Percentiles rank a stretch among this genome's conserved stretches.
Evolutionary conservation across 2,113 vertebrate genomes (phyloP).

Genomic region (Ahaetulla prasina): DNA sequence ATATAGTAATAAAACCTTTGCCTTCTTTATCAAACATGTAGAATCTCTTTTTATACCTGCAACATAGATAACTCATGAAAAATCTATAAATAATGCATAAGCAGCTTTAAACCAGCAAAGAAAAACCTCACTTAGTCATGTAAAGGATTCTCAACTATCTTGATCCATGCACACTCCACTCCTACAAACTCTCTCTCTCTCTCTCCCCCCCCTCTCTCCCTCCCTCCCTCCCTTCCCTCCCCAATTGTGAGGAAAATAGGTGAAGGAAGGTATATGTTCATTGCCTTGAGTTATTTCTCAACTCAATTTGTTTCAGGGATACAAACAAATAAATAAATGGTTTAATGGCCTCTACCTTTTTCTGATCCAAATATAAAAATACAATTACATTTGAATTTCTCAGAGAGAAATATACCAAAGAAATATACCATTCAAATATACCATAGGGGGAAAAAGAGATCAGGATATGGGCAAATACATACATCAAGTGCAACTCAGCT

Average conservation of each 20-base stretch:
- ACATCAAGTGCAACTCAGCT: not conserved
- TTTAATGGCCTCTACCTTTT: not conserved
- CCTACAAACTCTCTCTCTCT: not conserved
- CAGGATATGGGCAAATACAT: not conserved
- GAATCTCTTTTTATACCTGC: constrained; percentile 94
- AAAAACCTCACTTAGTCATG: not conserved
- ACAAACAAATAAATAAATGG: not conserved
- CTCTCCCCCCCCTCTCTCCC: not conserved
- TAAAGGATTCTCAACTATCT: not conserved
- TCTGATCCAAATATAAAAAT: not conserved
- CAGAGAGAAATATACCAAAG: not conserved
- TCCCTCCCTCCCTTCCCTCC: too few relatives aligned
- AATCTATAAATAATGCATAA: not conserved
- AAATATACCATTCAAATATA: not conserved
- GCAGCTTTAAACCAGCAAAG: not conserved
- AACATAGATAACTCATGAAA: constrained; percentile 27
- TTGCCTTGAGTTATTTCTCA: not conserved
- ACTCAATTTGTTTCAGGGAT: not conserved
- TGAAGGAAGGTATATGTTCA: not conserved
- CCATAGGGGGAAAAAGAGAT: not conserved
- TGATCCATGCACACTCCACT: not conserved
- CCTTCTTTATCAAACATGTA: constrained; percentile 91
- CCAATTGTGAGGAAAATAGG: not conserved
- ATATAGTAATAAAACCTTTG: constrained; percentile 93
- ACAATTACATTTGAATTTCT: not conserved